Conservation (phyloP, 2,797 vertebrate species). For the Amblyraja radiata region DNA sequence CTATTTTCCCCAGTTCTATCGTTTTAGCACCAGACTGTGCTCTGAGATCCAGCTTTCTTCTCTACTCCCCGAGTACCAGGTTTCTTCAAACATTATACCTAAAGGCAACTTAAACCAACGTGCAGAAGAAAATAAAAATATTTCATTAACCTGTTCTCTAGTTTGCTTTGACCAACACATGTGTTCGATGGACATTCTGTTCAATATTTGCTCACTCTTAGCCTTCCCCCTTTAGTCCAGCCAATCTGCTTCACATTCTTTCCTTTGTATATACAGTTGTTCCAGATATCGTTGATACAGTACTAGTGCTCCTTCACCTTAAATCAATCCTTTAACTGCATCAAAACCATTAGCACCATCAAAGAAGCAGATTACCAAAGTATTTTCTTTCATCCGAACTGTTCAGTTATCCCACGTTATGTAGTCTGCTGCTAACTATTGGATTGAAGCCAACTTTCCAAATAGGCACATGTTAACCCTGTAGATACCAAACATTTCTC, state of each 20-base stretch:
- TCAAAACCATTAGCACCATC: background rate
- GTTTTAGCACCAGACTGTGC: background rate
- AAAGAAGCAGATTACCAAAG: background rate
- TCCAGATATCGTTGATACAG: background rate
- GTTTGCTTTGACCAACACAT: background rate
- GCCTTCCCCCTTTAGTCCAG: background rate
- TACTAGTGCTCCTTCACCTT: background rate
- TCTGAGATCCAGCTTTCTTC: background rate
- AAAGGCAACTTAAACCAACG: background rate
- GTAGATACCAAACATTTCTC: background rate
- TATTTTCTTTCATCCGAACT: slow-evolving; percentile 16
- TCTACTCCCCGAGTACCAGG: background rate
- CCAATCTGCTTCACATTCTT: background rate
- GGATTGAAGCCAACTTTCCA: background rate
- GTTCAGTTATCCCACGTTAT: background rate
- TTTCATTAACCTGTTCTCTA: background rate
- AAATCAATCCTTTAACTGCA: background rate
- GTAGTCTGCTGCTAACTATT: background rate
- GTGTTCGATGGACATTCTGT: background rate
- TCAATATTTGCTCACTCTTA: background rate
- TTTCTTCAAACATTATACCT: background rate
- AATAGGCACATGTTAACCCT: background rate
- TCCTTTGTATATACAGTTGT: background rate
- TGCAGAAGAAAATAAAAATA: background rate
- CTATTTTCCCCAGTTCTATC: background rate